Evolutionary conservation across 2,797 vertebrate genomes (phyloP).

Genomic region (Pseudomugil gertrudae): DNA sequence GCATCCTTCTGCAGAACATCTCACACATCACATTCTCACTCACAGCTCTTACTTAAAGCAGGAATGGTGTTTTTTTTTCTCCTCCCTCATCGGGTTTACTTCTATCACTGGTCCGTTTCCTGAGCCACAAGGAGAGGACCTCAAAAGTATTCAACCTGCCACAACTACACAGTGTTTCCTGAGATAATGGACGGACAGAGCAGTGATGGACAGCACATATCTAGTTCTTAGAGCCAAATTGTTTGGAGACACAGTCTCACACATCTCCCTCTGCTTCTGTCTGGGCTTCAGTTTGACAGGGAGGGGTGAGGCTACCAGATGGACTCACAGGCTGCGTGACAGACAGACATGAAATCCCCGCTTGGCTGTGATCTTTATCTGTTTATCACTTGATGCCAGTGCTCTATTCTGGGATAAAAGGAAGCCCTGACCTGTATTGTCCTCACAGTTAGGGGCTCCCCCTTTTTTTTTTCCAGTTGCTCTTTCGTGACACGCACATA

Average conservation of each 20-base stretch:
- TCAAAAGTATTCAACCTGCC: conserved; percentile 46
- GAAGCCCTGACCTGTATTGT: conserved; percentile 49
- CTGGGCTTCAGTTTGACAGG: conserved; percentile 37
- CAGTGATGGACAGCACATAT: conserved; percentile 29
- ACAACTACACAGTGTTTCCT: conserved; percentile 64
- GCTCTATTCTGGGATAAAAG: conserved; percentile 44
- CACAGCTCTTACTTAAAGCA: conserved; percentile 51
- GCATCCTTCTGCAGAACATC: conserved; percentile 28
- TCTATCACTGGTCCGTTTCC: conserved; percentile 48
- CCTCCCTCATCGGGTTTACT: conserved; percentile 22
- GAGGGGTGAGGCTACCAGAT: conserved; percentile 25
- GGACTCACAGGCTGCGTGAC: conserved; percentile 42
- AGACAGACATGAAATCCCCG: conserved; percentile 49
- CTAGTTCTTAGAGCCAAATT: conserved; percentile 38
- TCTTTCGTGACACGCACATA: conserved; percentile 43
- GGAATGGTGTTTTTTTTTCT: conserved; percentile 36
- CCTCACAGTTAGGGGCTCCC: conserved; percentile 33
- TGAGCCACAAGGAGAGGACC: conserved; percentile 23
- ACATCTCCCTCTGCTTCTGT: conserved; percentile 52
- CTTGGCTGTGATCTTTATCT: conserved; percentile 61
- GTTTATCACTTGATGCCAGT: conserved; percentile 22
- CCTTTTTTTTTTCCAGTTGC: conserved; percentile 36
- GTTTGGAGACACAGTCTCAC: conserved; percentile 33
- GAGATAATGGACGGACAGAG: conserved; percentile 67
- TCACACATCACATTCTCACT: too few relatives aligned